Evolutionary conservation across 1,140 invertebrate species (phyloP).

Genomic region (Drosophila mojavensis): DNA sequence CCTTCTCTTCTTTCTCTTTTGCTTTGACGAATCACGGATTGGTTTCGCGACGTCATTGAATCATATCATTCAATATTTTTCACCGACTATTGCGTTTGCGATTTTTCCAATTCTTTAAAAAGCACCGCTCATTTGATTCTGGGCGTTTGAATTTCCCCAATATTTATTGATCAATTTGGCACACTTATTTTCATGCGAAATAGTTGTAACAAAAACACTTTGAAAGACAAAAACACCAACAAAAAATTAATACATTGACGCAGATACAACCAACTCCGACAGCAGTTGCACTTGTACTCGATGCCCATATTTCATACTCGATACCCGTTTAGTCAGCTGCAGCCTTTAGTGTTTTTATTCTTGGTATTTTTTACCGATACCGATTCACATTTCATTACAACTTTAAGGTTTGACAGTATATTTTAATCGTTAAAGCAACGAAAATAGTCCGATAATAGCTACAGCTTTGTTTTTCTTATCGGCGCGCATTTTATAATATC

Average conservation of each 20-base stretch:
- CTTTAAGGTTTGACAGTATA: background rate
- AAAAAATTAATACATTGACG: constrained; percentile 19
- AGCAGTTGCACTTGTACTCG: constrained; percentile 45
- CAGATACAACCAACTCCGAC: constrained; percentile 34
- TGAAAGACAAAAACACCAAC: constrained; percentile 47
- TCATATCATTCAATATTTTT: constrained; percentile 47
- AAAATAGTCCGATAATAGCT: too few species aligned
- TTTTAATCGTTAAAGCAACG: background rate
- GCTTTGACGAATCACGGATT: constrained; percentile 52
- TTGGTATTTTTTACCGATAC: constrained; percentile 11
- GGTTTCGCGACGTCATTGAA: constrained; percentile 70
- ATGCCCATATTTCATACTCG: constrained; percentile 24
- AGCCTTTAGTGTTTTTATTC: constrained; percentile 19
- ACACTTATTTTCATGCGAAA: constrained; percentile 59
- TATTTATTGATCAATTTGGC: constrained; percentile 58
- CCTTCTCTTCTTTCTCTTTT: constrained; percentile 52
- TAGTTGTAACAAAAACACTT: constrained; percentile 62
- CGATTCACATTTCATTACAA: background rate
- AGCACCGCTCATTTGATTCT: constrained; percentile 51
- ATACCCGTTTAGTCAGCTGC: constrained; percentile 32
- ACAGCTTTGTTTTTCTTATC: too few species aligned
- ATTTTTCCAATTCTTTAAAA: constrained; percentile 33
- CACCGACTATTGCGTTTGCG: constrained; percentile 26
- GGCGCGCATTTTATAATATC: too few species aligned
- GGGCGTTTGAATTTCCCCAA: constrained; percentile 47